These are phyloP conservation scores for Vulpes vulpes DNA, from an alignment of 2,113 vertebrate species.

Conservation along the genomic window DNA sequence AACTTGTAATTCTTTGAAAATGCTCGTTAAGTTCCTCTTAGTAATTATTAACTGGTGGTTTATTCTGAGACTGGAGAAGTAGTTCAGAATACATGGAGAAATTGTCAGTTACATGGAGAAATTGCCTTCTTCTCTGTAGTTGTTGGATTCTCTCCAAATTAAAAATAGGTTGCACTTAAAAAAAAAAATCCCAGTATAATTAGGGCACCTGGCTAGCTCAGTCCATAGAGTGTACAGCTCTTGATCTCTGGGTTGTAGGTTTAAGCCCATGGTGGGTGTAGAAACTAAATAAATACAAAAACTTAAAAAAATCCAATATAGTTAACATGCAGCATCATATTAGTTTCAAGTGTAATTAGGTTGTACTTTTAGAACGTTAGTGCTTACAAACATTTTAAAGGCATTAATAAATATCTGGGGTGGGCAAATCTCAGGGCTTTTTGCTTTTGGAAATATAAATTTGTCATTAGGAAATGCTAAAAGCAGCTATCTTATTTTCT, in stretches of 20 bases:
- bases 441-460: constrained; percentile 61
- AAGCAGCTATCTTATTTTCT: constrained; percentile 28
- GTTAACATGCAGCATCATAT: neutral
- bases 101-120: neutral
- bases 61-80: constrained; percentile 22
- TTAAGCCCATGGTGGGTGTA: neutral
- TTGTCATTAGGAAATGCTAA: constrained; percentile 29
- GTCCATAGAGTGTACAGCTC: neutral
- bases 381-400: constrained; percentile 37
- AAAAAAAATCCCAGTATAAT: neutral
- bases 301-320: neutral
- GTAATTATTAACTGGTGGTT: constrained; percentile 32
- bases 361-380: constrained; percentile 27
- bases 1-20: constrained; percentile 25
- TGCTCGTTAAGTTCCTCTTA: neutral
- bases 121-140: neutral
- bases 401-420: constrained; percentile 47
- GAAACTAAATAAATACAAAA: neutral
- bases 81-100: constrained; percentile 24
- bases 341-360: neutral
- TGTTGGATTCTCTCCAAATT: constrained; percentile 5
- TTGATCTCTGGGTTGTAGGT: neutral
- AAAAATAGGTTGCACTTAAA: constrained; percentile 18
- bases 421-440: neutral
- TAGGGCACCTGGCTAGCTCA: neutral